phyloP scores from a whole-genome alignment of 2,113 vertebrate genomes.

The Stomatorhinus ivindoensis region DNA sequence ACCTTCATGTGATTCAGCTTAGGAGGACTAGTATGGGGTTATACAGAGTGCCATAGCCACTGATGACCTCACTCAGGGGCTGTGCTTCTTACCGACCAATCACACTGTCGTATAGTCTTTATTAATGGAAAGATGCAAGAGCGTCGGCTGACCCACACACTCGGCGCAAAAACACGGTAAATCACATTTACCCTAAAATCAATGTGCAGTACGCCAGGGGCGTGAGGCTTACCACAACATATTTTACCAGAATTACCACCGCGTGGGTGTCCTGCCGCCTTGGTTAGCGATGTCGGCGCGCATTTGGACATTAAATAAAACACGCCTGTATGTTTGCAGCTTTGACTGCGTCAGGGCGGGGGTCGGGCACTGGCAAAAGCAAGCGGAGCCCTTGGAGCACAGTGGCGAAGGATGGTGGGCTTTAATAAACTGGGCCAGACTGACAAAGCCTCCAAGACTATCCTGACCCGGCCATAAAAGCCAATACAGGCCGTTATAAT shows the following conservation, averaged over 20 bases:
- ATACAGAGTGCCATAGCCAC: background rate
- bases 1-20: background rate
- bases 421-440: background rate
- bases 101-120: background rate
- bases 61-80: background rate
- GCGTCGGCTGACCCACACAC: background rate
- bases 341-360: background rate
- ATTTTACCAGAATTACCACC: background rate
- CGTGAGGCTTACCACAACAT: background rate
- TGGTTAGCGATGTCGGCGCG: background rate
- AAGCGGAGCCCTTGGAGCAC: background rate
- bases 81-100: background rate
- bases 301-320: background rate
- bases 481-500: background rate
- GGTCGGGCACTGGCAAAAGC: background rate
- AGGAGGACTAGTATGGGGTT: background rate
- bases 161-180: background rate
- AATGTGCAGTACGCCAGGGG: background rate
- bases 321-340: background rate
- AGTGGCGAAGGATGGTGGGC: background rate
- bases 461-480: background rate
- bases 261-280: background rate
- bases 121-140: background rate
- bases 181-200: background rate
- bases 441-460: background rate